Base-by-base conservation (phyloP, 2,797 vertebrate genomes). In the Sebastes goodei region DNA sequence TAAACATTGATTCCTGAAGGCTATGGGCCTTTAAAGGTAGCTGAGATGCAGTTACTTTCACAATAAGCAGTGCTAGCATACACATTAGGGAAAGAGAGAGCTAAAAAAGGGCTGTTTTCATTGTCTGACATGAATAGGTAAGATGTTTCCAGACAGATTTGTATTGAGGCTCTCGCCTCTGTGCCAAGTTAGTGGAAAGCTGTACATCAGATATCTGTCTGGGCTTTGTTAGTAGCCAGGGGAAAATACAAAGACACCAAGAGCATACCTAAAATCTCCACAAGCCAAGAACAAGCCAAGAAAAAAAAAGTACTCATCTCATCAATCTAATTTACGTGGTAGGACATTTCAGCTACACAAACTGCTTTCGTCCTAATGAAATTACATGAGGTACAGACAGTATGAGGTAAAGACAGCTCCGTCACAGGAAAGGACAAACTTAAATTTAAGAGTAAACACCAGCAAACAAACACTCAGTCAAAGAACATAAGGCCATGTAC, bases 1-100 rank as follows among this genome's bases (percentile, higher is more conserved):
- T 90, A 90, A 91, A 88, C 73, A 74, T 42, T 72, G 70, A 85
- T 85, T 91, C 56, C 33, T 81, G 71, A 71, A 72, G 76, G 80
- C 53, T 71, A 21, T 27, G 65, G 62, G 66, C 21, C 77, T 87
- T 67, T 79, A 77, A 62, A 67, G 59, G 27, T 52, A 68, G 77
- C 64, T 66, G 23, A 52, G 30, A 69, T 65, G 67, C 56, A 32
- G 63, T 71, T 64, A 14, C 64, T 79, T 86, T 71, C 15, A 73
- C 27, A 75, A 61, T 2, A 53, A 53, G 59, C 67, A 76, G 7
- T 33, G 52, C 60, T 30, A 33, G 33, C 38, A 80, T 67, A 63
- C 29, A 83, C 61, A 73, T 46, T 21, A 67, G 68, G 25, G 10
- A 69, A 68, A 38, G 0, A 4, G 21, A 71, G n/a, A 74, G 29